These are phyloP conservation scores for Nowickia ferox DNA, from an alignment of 2,888 invertebrate genomes.

Conservation along the genomic window DNA sequence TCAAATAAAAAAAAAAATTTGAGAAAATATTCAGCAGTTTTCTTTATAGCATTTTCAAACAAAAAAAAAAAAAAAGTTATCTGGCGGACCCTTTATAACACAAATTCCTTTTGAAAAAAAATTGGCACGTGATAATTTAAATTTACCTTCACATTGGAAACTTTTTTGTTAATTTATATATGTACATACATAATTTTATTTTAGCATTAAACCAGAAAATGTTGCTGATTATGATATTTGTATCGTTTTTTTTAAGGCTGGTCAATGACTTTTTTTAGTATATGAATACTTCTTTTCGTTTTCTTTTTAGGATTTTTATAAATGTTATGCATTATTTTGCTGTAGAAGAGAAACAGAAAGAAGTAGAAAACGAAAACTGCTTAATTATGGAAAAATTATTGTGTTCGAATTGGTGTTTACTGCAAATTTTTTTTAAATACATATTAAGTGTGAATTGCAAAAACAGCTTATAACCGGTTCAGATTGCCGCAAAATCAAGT, in stretches of 20 bases:
- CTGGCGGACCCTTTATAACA: too few relatives aligned
- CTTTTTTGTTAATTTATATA: background rate
- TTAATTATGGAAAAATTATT: constrained; percentile 20
- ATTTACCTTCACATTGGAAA: constrained; percentile 53
- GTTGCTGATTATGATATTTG: constrained; percentile 55
- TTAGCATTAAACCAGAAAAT: constrained; percentile 13
- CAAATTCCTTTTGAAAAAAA: background rate
- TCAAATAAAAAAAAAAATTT: too few relatives aligned
- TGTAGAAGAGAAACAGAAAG: background rate
- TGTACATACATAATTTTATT: background rate
- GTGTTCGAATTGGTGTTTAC: background rate
- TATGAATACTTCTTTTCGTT: background rate
- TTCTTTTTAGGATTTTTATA: constrained; percentile 34
- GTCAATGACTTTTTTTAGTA: constrained; percentile 59
- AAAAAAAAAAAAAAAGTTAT: too few relatives aligned
- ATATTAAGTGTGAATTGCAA: background rate
- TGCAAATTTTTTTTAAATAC: background rate
- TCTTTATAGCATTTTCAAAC: too few relatives aligned
- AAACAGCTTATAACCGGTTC: too few relatives aligned
- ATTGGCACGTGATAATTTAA: constrained; percentile 49
- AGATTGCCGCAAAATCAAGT: too few relatives aligned
- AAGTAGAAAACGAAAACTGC: background rate
- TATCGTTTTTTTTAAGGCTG: constrained; percentile 40
- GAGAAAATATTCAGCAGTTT: too few relatives aligned
- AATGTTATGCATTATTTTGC: constrained; percentile 25